phyloP scores from a whole-genome alignment of 2,113 vertebrate species.

The Carlito syrichta region DNA sequence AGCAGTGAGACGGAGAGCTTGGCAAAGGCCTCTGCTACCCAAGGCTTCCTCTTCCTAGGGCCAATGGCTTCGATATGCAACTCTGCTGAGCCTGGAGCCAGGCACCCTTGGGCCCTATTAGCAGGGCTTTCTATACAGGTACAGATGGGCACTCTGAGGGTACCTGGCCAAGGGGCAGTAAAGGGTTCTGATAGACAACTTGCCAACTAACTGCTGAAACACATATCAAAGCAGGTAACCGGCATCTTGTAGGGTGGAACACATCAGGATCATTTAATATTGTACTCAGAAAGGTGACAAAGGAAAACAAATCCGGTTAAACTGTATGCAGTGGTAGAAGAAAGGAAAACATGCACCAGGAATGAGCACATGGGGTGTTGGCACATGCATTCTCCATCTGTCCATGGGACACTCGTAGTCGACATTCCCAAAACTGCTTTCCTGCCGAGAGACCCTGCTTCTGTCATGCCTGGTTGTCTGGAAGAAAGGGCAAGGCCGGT shows the following conservation, averaged over 20 bases:
- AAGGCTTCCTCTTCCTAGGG: not conserved
- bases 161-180: not conserved
- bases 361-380: rapidly evolving
- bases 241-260: too few species aligned
- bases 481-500: not conserved
- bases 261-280: too few species aligned
- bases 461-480: not conserved
- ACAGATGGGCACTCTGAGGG: too few species aligned
- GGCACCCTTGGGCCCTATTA: too few species aligned
- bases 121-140: not conserved
- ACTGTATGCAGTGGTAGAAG: rapidly evolving
- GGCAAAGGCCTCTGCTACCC: not conserved
- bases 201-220: too few species aligned
- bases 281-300: not conserved
- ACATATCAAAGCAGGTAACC: rapidly evolving
- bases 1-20: rapidly evolving
- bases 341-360: not conserved
- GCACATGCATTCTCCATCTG: rapidly evolving
- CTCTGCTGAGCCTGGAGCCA: rapidly evolving
- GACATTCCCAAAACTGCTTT: rapidly evolving
- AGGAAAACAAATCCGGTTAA: not conserved
- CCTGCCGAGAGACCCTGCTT: rapidly evolving
- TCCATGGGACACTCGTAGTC: rapidly evolving
- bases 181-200: not conserved
- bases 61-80: rapidly evolving